Evolutionary conservation across 1,140 invertebrate species (phyloP).

Genomic region (Drosophila guanche): DNA sequence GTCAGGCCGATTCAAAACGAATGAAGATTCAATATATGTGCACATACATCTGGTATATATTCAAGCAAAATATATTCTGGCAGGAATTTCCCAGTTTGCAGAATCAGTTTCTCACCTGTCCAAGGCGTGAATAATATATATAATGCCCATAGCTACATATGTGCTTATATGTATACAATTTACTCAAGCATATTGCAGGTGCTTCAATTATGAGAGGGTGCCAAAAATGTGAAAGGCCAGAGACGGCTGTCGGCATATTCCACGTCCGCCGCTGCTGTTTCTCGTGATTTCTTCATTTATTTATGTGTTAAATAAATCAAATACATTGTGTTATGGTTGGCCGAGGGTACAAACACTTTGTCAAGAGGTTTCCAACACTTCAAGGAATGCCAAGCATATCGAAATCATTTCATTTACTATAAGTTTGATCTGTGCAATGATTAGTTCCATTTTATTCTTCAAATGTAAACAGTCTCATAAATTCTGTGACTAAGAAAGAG

Average conservation of each 20-base stretch:
- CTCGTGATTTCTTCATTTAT: conserved; percentile 26
- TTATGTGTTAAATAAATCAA: neutral
- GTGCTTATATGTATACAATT: neutral
- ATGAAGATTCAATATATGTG: conserved; percentile 7
- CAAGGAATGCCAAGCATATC: too few relatives aligned
- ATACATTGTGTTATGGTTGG: neutral
- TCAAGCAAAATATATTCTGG: neutral
- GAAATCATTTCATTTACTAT: too few relatives aligned
- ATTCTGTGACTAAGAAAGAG: neutral
- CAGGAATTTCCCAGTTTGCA: neutral
- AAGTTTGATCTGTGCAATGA: too few relatives aligned
- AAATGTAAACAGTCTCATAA: neutral
- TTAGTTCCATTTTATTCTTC: neutral
- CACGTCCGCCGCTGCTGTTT: conserved; percentile 15
- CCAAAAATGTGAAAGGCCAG: conserved; percentile 24
- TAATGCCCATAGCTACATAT: neutral
- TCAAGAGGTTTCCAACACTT: too few relatives aligned
- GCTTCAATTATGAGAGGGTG: conserved; percentile 22
- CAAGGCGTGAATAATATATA: conserved; percentile 19
- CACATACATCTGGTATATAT: conserved; percentile 7
- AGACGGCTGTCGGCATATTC: conserved; percentile 28
- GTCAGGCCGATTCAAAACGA: conserved; percentile 27
- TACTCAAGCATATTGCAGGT: conserved; percentile 25
- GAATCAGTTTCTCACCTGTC: conserved; percentile 24
- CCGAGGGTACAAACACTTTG: neutral